phyloP scores from a whole-genome alignment of 2,888 invertebrate genomes.

The Phorcus lineatus region DNA sequence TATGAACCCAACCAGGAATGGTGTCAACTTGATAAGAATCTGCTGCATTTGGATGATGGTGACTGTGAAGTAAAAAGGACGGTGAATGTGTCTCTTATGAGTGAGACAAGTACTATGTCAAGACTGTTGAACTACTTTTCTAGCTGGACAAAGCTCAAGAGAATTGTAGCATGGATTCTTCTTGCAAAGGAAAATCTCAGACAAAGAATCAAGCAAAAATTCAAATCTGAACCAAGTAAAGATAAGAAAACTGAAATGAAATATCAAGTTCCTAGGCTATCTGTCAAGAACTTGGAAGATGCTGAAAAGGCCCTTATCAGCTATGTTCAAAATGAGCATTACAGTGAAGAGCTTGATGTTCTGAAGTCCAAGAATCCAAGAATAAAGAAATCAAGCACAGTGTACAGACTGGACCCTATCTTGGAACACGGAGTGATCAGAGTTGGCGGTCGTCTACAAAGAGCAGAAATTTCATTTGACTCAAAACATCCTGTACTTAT shows the following conservation, averaged over 20 bases:
- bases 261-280: not conserved
- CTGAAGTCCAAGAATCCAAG: not conserved
- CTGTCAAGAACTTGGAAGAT: not conserved
- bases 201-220: not conserved
- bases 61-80: slow-evolving; percentile 1
- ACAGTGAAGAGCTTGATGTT: not conserved
- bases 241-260: not conserved
- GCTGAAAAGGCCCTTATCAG: not conserved
- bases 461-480: not conserved
- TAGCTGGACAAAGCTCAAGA: not conserved
- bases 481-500: not conserved
- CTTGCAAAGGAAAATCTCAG: not conserved
- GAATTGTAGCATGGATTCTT: not conserved
- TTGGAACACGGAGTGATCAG: not conserved
- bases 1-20: not conserved
- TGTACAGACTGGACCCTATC: not conserved
- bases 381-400: not conserved
- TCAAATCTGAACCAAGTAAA: not conserved
- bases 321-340: not conserved
- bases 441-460: not conserved
- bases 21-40: not conserved
- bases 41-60: not conserved
- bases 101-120: no score
- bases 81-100: not conserved
- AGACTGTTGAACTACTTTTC: no score